Conservation (phyloP, 2,888 invertebrate species). For the Agrypnus murinus region DNA sequence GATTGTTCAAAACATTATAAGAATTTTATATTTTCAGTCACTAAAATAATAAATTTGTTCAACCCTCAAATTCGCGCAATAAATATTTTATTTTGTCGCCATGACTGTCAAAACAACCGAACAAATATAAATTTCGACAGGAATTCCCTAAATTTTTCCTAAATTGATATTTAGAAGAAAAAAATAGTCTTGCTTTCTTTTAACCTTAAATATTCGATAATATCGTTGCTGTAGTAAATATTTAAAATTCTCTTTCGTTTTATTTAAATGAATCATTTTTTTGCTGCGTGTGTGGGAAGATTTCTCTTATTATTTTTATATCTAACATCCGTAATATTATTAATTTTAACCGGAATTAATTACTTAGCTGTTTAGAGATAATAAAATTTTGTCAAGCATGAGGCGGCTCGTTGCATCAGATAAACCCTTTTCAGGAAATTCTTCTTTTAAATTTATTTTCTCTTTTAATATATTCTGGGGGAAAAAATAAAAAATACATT, state of each 20-base stretch:
- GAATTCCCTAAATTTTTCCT: no score
- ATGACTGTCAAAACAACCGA: no score
- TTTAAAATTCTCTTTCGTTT: not conserved
- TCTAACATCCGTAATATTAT: conserved; percentile 21
- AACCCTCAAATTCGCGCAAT: no score
- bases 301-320: not conserved
- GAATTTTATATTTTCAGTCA: no score
- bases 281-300: conserved; percentile 1
- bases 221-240: not conserved
- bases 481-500: no score
- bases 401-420: conserved; percentile 8
- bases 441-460: conserved; percentile 1
- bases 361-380: conserved; percentile 9
- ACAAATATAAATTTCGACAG: no score
- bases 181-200: no score
- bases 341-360: conserved; percentile 26
- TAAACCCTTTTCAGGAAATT: conserved; percentile 12
- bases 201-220: not conserved
- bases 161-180: no score
- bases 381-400: conserved; percentile 2
- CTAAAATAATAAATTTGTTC: no score
- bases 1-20: no score
- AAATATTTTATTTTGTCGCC: no score
- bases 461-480: no score
- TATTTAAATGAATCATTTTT: conserved; percentile 15